Evolutionary conservation across 2,797 vertebrate species (phyloP).

Genomic region (Danio tinwini): DNA sequence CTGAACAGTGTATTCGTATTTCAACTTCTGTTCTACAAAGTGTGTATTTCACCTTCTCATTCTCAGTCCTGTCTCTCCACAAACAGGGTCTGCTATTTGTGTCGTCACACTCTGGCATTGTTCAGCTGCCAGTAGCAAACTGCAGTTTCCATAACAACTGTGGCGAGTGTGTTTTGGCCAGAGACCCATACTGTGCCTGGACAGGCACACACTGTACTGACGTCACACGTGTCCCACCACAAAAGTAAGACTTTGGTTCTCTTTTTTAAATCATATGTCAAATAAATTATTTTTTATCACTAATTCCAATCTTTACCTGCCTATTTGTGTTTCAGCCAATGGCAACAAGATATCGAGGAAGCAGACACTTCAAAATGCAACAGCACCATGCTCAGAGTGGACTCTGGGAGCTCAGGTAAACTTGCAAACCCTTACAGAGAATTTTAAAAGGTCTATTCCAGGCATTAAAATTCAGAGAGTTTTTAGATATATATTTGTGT

Average conservation of each 20-base stretch:
- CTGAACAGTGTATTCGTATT: constrained; percentile 60
- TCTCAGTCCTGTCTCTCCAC: constrained; percentile 57
- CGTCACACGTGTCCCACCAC: constrained; percentile 68
- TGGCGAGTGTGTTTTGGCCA: constrained; percentile 92
- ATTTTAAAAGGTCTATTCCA: too few species aligned
- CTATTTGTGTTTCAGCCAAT: constrained; percentile 76
- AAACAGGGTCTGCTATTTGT: constrained; percentile 81
- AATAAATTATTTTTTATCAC: neutral
- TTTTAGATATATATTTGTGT: too few species aligned
- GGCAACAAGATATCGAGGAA: constrained; percentile 89
- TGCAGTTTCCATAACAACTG: constrained; percentile 93
- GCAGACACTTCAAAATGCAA: constrained; percentile 63
- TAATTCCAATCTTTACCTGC: neutral
- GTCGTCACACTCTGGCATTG: constrained; percentile 84
- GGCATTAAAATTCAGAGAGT: too few species aligned
- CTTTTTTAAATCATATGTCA: constrained; percentile 61
- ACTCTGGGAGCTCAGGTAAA: constrained; percentile 37
- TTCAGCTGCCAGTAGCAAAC: constrained; percentile 91
- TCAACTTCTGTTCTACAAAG: constrained; percentile 24
- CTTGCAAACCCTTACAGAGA: neutral
- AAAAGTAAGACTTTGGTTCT: constrained; percentile 67
- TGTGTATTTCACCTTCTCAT: neutral
- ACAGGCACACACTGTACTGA: constrained; percentile 78
- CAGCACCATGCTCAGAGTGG: constrained; percentile 47
- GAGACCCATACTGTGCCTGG: constrained; percentile 96